phyloP scores from a whole-genome alignment of 2,113 vertebrate genomes.

The Ginglymostoma cirratum region DNA sequence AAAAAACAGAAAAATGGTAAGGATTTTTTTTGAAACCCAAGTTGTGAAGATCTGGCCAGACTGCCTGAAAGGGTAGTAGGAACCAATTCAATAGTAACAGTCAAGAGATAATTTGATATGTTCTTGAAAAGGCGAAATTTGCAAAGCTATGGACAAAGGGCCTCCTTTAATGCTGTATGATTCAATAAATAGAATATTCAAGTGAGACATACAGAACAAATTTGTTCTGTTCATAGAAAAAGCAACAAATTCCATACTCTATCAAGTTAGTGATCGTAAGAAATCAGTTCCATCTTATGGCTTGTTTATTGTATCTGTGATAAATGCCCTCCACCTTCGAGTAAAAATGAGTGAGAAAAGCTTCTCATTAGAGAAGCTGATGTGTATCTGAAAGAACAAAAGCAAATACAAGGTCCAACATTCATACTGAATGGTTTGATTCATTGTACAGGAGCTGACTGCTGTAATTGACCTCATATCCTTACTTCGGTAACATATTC shows the following conservation, averaged over 20 bases:
- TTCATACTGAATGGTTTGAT: too few relatives aligned
- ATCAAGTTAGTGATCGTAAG: not conserved
- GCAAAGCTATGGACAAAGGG: not conserved
- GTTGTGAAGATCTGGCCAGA: not conserved
- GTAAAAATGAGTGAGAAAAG: too few relatives aligned
- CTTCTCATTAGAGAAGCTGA: too few relatives aligned
- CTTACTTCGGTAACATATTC: too few relatives aligned
- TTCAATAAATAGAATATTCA: not conserved
- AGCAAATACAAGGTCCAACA: too few relatives aligned
- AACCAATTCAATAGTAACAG: not conserved
- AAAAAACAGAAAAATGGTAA: not conserved
- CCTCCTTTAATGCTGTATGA: not conserved
- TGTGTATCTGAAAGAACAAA: too few relatives aligned
- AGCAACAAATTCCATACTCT: not conserved
- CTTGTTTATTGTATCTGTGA: not conserved
- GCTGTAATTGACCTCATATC: too few relatives aligned
- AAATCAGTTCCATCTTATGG: not conserved
- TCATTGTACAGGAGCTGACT: too few relatives aligned
- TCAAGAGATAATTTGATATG: not conserved
- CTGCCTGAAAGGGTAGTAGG: not conserved
- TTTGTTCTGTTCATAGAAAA: not conserved
- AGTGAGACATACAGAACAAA: not conserved
- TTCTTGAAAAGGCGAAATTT: not conserved
- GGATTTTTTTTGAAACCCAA: not conserved
- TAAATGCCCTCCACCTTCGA: not conserved